These are phyloP conservation scores for Ypsolopha scabrella DNA, from an alignment of 2,888 invertebrate species.

Conservation along the genomic window DNA sequence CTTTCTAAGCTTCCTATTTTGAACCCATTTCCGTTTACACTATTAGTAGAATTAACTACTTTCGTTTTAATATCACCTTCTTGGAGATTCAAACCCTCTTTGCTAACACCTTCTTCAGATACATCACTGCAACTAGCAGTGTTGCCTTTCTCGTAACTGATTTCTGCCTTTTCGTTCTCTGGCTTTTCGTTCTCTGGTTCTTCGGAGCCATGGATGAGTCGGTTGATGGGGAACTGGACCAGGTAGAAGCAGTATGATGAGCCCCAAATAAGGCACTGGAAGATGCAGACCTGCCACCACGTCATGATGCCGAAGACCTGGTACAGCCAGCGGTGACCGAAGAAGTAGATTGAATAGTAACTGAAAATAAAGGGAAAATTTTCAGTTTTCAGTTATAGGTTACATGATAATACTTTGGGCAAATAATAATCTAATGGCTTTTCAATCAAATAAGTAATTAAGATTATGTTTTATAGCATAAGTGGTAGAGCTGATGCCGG, in stretches of 20 bases:
- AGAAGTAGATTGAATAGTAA: constrained; percentile 55
- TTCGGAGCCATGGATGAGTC: constrained; percentile 35
- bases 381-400: too few relatives aligned
- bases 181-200: not conserved
- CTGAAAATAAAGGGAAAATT: constrained; percentile 18
- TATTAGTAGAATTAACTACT: not conserved
- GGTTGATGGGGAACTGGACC: constrained; percentile 47
- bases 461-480: too few relatives aligned
- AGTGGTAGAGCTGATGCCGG: too few relatives aligned
- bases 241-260: constrained; percentile 42
- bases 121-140: not conserved
- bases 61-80: too few relatives aligned
- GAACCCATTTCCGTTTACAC: not conserved
- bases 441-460: too few relatives aligned
- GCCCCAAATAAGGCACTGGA: constrained; percentile 42
- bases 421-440: too few relatives aligned
- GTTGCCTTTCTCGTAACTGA: not conserved
- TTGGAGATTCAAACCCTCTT: not conserved
- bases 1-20: not conserved
- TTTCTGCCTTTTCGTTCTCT: not conserved
- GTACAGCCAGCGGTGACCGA: constrained; percentile 60
- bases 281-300: constrained; percentile 60
- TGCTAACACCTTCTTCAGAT: not conserved
- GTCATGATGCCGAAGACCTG: constrained; percentile 61
- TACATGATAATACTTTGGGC: not conserved